These are phyloP conservation scores for Planiliza haematocheilus DNA, from an alignment of 2,113 vertebrate species.

Conservation along the genomic window DNA sequence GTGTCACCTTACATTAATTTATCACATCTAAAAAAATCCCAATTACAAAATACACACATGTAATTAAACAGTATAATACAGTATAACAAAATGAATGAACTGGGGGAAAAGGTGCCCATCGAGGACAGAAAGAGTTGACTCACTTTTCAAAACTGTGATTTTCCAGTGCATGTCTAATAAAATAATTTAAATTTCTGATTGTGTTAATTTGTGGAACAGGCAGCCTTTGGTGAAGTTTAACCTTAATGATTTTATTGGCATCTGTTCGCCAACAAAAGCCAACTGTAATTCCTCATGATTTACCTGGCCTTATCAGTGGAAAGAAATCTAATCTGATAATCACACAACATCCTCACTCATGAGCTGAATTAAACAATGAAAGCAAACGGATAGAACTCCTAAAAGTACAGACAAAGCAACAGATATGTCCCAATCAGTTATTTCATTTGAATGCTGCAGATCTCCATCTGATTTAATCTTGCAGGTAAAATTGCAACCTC, in stretches of 20 bases:
- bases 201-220: not conserved
- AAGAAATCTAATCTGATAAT: constrained; percentile 2
- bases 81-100: constrained; percentile 59
- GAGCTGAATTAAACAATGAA: constrained; percentile 8
- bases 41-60: constrained; percentile 71
- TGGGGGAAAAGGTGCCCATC: constrained; percentile 27
- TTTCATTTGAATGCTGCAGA: constrained; percentile 5
- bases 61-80: constrained; percentile 68
- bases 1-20: constrained; percentile 37
- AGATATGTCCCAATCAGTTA: not conserved
- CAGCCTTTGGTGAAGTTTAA: too few species aligned
- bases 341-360: constrained; percentile 10
- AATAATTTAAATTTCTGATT: constrained; percentile 26
- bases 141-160: constrained; percentile 57
- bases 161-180: constrained; percentile 65
- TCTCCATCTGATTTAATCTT: not conserved
- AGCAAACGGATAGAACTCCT: not conserved
- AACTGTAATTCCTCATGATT: constrained; percentile 18
- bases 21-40: constrained; percentile 64
- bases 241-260: constrained; percentile 37
- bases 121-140: constrained; percentile 40
- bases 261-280: constrained; percentile 16
- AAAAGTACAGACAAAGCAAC: not conserved
- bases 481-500: constrained; percentile 8
- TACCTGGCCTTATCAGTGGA: constrained; percentile 1